A percentile compares a stretch with the other conserved stretches of the same genome.
Conservation (phyloP, 1,140 invertebrate species). For the Bombus huntii region DNA sequence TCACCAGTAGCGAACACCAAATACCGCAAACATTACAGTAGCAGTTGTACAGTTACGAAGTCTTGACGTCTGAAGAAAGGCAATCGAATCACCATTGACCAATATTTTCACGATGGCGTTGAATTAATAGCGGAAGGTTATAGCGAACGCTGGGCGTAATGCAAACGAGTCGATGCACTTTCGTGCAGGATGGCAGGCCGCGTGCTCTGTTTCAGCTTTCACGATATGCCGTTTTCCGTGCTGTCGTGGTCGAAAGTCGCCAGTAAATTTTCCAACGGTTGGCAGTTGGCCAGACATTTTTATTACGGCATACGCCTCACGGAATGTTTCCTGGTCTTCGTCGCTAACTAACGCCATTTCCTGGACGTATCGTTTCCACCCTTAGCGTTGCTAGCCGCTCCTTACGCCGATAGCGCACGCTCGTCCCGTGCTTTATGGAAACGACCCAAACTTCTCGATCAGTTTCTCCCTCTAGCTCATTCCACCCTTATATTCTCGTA, state of each 20-base stretch:
- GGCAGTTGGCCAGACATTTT: slow-evolving; percentile 73
- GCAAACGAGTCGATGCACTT: slow-evolving; percentile 47
- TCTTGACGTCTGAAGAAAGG: too few species aligned
- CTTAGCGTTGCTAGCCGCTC: background rate
- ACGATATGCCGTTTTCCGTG: slow-evolving; percentile 25
- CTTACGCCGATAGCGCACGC: background rate
- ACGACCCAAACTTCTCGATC: background rate
- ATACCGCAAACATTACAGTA: too few species aligned
- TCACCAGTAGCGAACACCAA: too few species aligned
- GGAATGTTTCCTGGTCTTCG: slow-evolving; percentile 32
- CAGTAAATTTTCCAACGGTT: slow-evolving; percentile 71
- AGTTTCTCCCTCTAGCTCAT: background rate
- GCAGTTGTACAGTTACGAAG: background rate
- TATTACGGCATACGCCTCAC: slow-evolving; percentile 58
- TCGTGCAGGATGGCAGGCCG: slow-evolving; percentile 12
- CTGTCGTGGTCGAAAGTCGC: slow-evolving; percentile 21
- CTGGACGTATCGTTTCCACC: slow-evolving; percentile 1
- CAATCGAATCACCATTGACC: background rate
- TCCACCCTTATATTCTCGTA: background rate
- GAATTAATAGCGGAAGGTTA: slow-evolving; percentile 47
- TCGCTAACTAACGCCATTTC: slow-evolving; percentile 29
- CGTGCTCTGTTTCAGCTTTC: slow-evolving; percentile 31
- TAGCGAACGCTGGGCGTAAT: slow-evolving; percentile 13
- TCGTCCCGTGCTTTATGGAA: slow-evolving; percentile 31
- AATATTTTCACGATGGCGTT: slow-evolving; percentile 11